Evolutionary conservation across 1,140 invertebrate species (phyloP).

Genomic region (Babylonia areolata): DNA sequence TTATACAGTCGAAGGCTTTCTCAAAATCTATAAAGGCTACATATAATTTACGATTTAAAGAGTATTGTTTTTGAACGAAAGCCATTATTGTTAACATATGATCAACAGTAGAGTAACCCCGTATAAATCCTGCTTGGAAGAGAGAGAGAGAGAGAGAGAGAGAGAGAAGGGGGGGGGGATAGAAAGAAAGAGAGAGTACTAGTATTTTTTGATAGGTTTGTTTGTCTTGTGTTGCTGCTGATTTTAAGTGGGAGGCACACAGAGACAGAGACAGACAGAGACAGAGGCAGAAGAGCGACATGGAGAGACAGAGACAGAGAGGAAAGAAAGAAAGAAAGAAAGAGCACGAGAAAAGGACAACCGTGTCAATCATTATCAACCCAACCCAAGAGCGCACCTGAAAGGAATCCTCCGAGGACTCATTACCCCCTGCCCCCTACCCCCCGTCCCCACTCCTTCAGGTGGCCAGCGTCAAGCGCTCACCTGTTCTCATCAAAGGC

Average conservation of each 20-base stretch:
- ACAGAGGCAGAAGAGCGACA: not conserved
- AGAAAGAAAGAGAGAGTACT: conserved; percentile 29
- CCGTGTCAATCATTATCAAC: conserved; percentile 7
- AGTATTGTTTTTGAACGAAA: no score
- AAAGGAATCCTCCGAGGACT: not conserved
- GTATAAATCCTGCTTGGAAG: no score
- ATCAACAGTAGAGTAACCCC: no score
- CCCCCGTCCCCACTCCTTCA: not conserved
- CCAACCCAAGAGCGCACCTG: not conserved
- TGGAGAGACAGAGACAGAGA: not conserved
- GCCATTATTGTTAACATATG: no score
- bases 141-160: no score
- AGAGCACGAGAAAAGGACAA: not conserved
- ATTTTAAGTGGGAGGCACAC: no score
- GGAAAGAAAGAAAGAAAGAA: conserved; percentile 12
- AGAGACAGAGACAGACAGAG: not conserved
- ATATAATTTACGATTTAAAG: no score
- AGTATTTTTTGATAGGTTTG: no score
- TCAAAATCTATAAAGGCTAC: no score
- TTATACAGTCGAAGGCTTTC: no score
- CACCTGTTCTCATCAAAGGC: conserved; percentile 27
- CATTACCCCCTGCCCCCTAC: not conserved
- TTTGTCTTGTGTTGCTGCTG: no score
- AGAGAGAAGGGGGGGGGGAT: conserved; percentile 15
- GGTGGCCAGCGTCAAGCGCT: conserved; percentile 3